Percentiles rank a stretch among this genome's conserved stretches.
Conservation (phyloP, 2,113 vertebrate species). For the Hippopotamus amphibius region DNA sequence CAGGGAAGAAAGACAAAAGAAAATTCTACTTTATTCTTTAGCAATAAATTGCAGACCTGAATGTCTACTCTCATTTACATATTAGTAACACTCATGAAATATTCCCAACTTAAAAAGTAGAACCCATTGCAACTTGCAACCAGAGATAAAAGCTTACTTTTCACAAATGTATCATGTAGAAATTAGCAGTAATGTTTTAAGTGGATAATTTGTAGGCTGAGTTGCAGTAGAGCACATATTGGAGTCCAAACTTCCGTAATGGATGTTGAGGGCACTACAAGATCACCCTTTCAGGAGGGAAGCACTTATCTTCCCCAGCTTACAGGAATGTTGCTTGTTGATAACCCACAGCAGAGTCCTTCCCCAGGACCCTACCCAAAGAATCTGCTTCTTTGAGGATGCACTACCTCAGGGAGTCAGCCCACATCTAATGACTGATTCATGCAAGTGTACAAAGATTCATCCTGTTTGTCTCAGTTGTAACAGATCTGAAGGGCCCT, state of each 20-base stretch:
- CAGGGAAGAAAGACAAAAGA: not conserved
- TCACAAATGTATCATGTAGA: not conserved
- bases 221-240: not conserved
- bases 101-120: not conserved
- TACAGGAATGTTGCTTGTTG: not conserved
- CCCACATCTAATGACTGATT: not conserved
- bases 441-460: not conserved
- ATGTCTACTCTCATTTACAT: not conserved
- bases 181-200: not conserved
- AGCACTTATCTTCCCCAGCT: no score
- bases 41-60: not conserved
- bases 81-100: not conserved
- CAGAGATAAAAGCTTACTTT: not conserved
- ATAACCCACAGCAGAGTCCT: not conserved
- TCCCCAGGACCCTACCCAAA: not conserved
- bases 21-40: slow-evolving; percentile 45
- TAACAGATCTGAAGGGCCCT: not conserved
- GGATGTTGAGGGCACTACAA: not conserved
- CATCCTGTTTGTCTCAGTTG: not conserved
- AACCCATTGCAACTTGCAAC: not conserved
- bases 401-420: not conserved
- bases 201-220: not conserved
- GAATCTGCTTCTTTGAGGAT: not conserved
- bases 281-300: not conserved
- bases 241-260: not conserved